These are phyloP conservation scores for Platynereis dumerilii DNA, from an alignment of 2,888 invertebrate species.

Conservation along the genomic window DNA sequence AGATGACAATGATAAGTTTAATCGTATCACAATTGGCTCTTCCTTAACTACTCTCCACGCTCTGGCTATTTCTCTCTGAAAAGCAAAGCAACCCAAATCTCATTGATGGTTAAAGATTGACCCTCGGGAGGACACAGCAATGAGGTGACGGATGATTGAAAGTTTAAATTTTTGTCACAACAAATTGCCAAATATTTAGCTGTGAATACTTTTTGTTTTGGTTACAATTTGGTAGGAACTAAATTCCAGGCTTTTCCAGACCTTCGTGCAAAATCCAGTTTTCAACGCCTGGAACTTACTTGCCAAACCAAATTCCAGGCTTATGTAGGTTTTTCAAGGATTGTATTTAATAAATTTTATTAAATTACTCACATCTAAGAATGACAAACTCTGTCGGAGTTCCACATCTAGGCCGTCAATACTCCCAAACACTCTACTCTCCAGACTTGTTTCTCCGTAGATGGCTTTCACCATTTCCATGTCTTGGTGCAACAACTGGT, in stretches of 20 bases:
- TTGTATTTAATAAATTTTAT: no score
- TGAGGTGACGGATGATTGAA: no score
- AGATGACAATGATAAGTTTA: conserved; percentile 44
- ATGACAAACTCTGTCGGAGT: conserved; percentile 42
- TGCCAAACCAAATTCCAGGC: no score
- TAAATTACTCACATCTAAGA: conserved; percentile 42
- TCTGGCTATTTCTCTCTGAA: conserved; percentile 44
- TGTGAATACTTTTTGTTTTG: no score
- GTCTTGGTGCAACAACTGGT: conserved; percentile 38
- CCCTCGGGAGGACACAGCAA: no score
- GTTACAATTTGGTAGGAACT: no score
- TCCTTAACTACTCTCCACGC: conserved; percentile 48
- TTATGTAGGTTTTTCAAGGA: no score
- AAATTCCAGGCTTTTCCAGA: no score
- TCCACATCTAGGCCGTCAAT: conserved; percentile 54
- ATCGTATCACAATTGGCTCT: conserved; percentile 46
- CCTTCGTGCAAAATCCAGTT: no score
- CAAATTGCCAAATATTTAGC: no score
- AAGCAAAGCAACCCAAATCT: neutral
- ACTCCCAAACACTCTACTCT: conserved; percentile 39
- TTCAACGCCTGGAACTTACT: no score
- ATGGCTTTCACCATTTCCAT: conserved; percentile 43
- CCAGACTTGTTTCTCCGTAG: conserved; percentile 43
- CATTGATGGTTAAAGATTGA: neutral
- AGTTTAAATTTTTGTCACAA: neutral